Base-by-base conservation (phyloP, 1,140 invertebrate species). In the Camponotus floridanus region DNA sequence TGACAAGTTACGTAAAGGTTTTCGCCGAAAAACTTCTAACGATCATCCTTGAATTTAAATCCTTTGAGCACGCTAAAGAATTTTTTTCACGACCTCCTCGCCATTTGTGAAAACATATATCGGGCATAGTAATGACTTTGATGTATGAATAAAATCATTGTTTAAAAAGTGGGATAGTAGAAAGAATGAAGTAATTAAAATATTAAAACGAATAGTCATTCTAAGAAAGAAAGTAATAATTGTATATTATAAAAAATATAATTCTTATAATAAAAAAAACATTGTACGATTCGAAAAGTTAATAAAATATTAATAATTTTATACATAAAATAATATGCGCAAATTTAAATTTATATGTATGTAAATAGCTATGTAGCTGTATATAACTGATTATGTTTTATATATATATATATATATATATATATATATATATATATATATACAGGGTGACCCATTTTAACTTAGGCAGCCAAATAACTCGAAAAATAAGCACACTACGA, bases 21-120 rank as follows among this genome's bases (percentile, higher is more conserved):
- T 81, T 83, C 51, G 83, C 57, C 73, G 83, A 64, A 59, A 65
- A 90, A 71, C 39, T 80, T 80, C 74, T 76, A 91, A 91, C 87
- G 71, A 90, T 91, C 85, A 92, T 93, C 91, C 91, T 92, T 90
- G 92, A 92, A 90, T 91, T 92, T 88, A 89, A 92, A 90, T 90
- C 78, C 71, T 88, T 73, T 39, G 70, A 87, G 70, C 92, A 91
- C 92, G 91, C 26, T 65, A 71, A 78, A 81, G 39, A 76, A 87
- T 39, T 74, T 88, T 76, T 21, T 64, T 45, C 9, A 9, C 8
- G 45, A 36, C 21, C 31, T 81, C 86, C 88, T 89, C 68, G 71
- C 39, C 61, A 62, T 83, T 78, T 51, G 59, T 78, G 59, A 86
- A 86, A 89, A 78, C 55, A 83, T 68, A 36, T n/a, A 26, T 26